Base-by-base conservation (phyloP, 2,888 invertebrate genomes). In the Leptinotarsa juncta region DNA sequence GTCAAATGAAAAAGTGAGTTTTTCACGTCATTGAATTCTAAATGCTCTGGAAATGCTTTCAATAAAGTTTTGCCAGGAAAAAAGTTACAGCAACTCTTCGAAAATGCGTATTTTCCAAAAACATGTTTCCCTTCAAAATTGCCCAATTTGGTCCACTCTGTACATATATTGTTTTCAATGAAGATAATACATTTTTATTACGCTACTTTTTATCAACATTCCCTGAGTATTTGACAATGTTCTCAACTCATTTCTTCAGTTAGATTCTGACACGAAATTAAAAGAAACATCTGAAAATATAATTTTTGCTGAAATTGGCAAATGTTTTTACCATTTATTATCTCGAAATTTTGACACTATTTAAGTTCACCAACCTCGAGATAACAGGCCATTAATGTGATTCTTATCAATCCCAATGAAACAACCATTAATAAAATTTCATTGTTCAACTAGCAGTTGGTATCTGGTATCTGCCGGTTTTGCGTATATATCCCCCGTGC, bases 341-440 rank as follows among this genome's bases (percentile, higher is more conserved):
- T 79, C 75, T 62, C 67, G 75, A 76, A 79, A 73, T 79, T 80
- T 80, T 81, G 82, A 81, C 82, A 81, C 77, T 72, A 69, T 80
- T 81, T 62, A 65, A 76, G 82, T 79, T 82, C 81, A 73, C 67
- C 79, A 77, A 75, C 81, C 82, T 68, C 62, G 18, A 75, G 73
- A 78, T 75, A 78, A 75, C 60, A 71, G 70, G 49, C 66, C 66
- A 65, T 69, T 75, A 72, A 67, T 62, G 65, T 57, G 74, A 75
- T 77, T 77, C 70, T 78, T 74, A 78, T 78, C 76, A 70, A 50
- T 57, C 53, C 51, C 71, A 67, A 70, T 77, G 62, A 75, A 73
- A 72, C 70, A 67, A 69, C 62, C 66, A 49, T 68, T 65, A 66
- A 65, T 70, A 51, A 57, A n/a, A 67, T 55, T 67, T 62, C 66